Evolutionary conservation across 2,113 vertebrate species (phyloP).

Genomic region (Oryzias curvinotus): DNA sequence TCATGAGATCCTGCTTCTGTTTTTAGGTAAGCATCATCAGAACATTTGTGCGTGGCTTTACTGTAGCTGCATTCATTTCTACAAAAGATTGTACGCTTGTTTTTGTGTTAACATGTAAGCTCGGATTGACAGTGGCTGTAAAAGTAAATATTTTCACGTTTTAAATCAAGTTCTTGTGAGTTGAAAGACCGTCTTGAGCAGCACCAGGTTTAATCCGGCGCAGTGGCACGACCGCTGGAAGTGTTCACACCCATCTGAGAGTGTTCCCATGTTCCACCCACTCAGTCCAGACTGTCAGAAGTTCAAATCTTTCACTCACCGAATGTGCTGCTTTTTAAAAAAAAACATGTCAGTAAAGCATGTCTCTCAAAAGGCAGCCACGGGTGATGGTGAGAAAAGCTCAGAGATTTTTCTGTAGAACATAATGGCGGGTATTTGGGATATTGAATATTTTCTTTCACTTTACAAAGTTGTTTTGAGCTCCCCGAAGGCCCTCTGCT

Average conservation of each 20-base stretch:
- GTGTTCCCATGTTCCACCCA: constrained; percentile 31
- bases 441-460: constrained; percentile 26
- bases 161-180: background rate
- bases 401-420: constrained; percentile 29
- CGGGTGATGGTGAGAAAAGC: constrained; percentile 34
- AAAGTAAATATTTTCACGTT: constrained; percentile 23
- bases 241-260: constrained; percentile 35
- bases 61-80: constrained; percentile 20
- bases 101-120: background rate
- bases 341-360: constrained; percentile 47
- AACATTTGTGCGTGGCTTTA: background rate
- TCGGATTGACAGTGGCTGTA: constrained; percentile 8
- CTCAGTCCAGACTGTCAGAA: constrained; percentile 47
- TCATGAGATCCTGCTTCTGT: constrained; percentile 27
- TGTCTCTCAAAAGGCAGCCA: constrained; percentile 38
- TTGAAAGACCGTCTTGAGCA: constrained; percentile 9
- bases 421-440: constrained; percentile 40
- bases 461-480: constrained; percentile 33
- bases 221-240: constrained; percentile 13
- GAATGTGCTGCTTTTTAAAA: constrained; percentile 13
- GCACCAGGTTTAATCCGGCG: constrained; percentile 22
- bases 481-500: constrained; percentile 30
- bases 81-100: constrained; percentile 13
- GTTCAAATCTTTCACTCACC: constrained; percentile 51
- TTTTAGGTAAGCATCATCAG: constrained; percentile 20